Evolutionary conservation across 2,113 vertebrate genomes (phyloP), one percentile per base, ranked within the genome.

Genomic region (Ciconia stormi): DNA sequence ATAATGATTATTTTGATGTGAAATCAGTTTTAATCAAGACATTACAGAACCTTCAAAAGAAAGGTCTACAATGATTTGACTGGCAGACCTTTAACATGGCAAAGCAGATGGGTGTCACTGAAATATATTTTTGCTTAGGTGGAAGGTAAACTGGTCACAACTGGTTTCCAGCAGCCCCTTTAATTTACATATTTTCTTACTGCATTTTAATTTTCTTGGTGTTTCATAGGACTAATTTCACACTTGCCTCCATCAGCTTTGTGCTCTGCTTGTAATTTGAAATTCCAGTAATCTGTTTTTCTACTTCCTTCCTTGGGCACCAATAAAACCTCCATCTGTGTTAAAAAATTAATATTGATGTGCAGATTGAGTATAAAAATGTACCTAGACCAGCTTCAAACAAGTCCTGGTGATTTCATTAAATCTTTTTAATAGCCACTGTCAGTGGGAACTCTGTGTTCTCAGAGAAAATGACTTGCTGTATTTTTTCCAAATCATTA

Each of bases 341-440:
- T 94, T 97, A 93, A 97, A 98, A 98, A 97, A 97, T 97, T 98
- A 98, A 98, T 98, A 97, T 69, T 97, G 82, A 95, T 97, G 87
- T 95, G 53, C 86, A 97, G 93, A 89, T 89, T 97, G 96, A 95
- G 89, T 94, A 96, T 90, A 96, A 97, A 97, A 97, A 94, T 89
- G 72, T 96, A 97, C 87, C 79, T 91, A 95, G 53, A 74, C 77
- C 82, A 96, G 83, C 70, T 98, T 98, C 92, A 96, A 92, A 97
- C 88, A 96, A 96, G 87, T 96, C 83, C 80, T 95, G 87, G 90
- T 95, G 90, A 97, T 96, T 97, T 96, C 80, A 95, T 96, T 97
- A 97, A 97, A 97, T 98, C 96, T 98, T 97, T 95, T 97, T 97
- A 98, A 98, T 95, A 95, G 72, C 38, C 66, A 29, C 79, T 97